These are phyloP conservation scores for Pogoniulus pusillus DNA, from an alignment of 2,797 vertebrate genomes.

Conservation along the genomic window DNA sequence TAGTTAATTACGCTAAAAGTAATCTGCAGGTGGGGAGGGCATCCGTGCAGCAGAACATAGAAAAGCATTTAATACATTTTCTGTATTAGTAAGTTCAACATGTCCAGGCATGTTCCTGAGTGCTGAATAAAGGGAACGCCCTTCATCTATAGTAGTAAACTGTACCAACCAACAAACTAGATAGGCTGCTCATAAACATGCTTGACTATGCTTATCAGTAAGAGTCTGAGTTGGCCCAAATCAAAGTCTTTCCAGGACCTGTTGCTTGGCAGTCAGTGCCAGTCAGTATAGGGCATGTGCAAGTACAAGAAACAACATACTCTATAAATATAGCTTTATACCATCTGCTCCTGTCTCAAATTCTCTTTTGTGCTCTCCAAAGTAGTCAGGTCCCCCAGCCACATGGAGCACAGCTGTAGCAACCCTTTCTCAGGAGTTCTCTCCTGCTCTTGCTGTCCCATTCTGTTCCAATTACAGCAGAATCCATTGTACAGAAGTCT, in stretches of 20 bases:
- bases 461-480: not conserved
- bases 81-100: not conserved
- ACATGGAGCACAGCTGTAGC: too few relatives aligned
- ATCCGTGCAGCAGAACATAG: not conserved
- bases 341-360: not conserved
- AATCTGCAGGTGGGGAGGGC: not conserved
- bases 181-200: not conserved
- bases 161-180: not conserved
- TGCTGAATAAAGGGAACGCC: not conserved
- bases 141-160: not conserved
- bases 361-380: not conserved
- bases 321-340: accelerated
- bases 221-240: not conserved
- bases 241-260: not conserved
- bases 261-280: not conserved
- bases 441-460: not conserved
- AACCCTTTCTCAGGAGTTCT: not conserved
- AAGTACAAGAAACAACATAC: not conserved
- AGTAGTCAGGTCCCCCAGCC: not conserved
- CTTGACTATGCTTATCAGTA: not conserved
- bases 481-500: not conserved
- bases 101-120: not conserved
- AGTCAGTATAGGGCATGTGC: not conserved
- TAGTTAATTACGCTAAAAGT: not conserved
- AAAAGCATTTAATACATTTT: not conserved